Percentiles rank a stretch among this genome's conserved stretches.
Conservation (phyloP, 2,797 vertebrate species). For the Nannoperca australis region DNA sequence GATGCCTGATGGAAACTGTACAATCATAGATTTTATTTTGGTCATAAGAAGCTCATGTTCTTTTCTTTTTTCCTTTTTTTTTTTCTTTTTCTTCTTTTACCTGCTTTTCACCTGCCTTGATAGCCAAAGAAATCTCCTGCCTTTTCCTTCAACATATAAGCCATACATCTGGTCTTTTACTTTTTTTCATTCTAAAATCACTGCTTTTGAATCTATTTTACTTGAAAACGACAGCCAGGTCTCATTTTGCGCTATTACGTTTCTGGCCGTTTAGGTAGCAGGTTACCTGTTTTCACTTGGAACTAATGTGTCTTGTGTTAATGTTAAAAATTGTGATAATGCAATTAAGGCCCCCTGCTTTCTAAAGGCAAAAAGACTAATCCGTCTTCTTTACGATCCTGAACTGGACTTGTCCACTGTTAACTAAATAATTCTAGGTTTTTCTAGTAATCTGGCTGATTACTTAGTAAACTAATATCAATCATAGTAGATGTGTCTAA, state of each 20-base stretch:
- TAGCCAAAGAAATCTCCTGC: conserved; percentile 93
- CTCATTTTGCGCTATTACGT: conserved; percentile 91
- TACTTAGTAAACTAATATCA: conserved; percentile 77
- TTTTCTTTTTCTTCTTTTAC: background rate
- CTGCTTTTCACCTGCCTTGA: conserved; percentile 73
- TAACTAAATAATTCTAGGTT: conserved; percentile 59
- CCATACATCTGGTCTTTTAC: conserved; percentile 69
- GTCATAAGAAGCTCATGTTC: conserved; percentile 42
- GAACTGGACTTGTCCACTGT: conserved; percentile 86
- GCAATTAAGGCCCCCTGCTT: conserved; percentile 79
- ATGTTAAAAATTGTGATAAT: conserved; percentile 83
- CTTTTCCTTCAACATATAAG: conserved; percentile 74
- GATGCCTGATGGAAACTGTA: conserved; percentile 20
- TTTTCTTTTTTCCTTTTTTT: background rate
- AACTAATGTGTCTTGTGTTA: conserved; percentile 71
- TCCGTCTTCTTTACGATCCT: conserved; percentile 82
- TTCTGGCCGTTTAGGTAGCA: conserved; percentile 76
- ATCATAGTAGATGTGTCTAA: conserved; percentile 68
- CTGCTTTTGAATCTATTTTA: conserved; percentile 76
- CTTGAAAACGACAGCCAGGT: conserved; percentile 89
- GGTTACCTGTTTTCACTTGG: conserved; percentile 64
- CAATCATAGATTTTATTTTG: conserved; percentile 61
- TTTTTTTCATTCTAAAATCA: conserved; percentile 46
- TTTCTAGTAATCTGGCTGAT: conserved; percentile 73
- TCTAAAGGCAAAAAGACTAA: conserved; percentile 71